phyloP scores from a whole-genome alignment of 2,888 invertebrate species.

The Lepetodrilus schrolli region DNA sequence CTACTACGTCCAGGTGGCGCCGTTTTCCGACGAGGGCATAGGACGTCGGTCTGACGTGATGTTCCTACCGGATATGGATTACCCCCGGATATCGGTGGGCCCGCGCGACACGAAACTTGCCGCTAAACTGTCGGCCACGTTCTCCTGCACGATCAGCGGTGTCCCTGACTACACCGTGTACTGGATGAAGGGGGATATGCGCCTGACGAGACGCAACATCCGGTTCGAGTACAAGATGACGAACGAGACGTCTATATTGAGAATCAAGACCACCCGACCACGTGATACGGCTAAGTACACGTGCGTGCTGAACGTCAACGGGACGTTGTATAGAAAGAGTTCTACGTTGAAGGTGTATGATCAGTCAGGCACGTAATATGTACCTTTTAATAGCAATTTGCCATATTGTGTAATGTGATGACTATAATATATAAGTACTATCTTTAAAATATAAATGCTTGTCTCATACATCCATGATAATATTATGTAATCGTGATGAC shows the following conservation, averaged over 20 bases:
- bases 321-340: background rate
- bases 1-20: conserved; percentile 4
- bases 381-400: too few relatives aligned
- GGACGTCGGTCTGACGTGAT: background rate
- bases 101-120: conserved; percentile 7
- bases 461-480: too few relatives aligned
- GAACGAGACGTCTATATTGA: background rate
- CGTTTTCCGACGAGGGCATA: background rate
- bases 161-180: background rate
- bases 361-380: background rate
- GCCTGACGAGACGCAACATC: background rate
- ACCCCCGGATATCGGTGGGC: background rate
- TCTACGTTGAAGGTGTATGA: conserved; percentile 1
- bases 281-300: background rate
- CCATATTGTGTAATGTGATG: too few relatives aligned
- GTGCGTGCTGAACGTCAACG: background rate
- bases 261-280: background rate
- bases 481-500: too few relatives aligned
- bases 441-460: too few relatives aligned
- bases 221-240: background rate
- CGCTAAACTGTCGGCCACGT: background rate
- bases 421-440: too few relatives aligned
- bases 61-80: conserved; percentile 1
- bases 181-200: background rate
- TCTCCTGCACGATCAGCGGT: background rate